phyloP scores from a whole-genome alignment of 1,140 invertebrate species.

The Frieseomelitta varia region DNA sequence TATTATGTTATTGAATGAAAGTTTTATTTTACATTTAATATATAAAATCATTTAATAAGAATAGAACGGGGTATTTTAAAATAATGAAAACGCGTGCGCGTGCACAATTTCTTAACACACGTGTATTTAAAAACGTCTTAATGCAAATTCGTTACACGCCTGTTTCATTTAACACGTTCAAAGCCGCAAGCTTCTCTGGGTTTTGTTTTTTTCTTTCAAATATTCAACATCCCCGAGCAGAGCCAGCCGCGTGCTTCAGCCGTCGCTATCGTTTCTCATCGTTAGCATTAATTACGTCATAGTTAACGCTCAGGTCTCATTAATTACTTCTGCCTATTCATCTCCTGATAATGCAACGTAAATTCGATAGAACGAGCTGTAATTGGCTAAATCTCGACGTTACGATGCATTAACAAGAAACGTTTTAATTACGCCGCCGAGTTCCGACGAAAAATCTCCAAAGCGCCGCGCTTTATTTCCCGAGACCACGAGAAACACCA shows the following conservation, averaged over 20 bases:
- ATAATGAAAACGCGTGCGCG: too few relatives aligned
- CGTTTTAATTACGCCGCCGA: neutral
- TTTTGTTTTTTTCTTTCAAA: neutral
- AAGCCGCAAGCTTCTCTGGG: too few relatives aligned
- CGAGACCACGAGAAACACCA: too few relatives aligned
- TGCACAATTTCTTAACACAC: too few relatives aligned
- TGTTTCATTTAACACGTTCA: too few relatives aligned
- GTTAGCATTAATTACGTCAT: neutral
- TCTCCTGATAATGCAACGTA: neutral
- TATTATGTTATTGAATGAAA: too few relatives aligned
- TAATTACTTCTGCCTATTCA: constrained; percentile 40
- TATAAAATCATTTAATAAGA: too few relatives aligned
- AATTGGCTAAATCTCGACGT: neutral
- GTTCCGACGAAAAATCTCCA: neutral
- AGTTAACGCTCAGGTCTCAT: neutral
- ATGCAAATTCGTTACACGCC: too few relatives aligned
- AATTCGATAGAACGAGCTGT: neutral
- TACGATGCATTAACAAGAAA: neutral
- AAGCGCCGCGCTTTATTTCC: neutral
- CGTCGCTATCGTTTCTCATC: neutral
- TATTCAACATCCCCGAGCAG: neutral
- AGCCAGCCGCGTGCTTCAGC: too few relatives aligned
- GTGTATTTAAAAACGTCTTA: too few relatives aligned
- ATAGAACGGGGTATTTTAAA: too few relatives aligned
- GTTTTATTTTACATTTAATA: too few relatives aligned